Base-by-base conservation (phyloP, 2,113 vertebrate species). In the Edolisoma coerulescens region DNA sequence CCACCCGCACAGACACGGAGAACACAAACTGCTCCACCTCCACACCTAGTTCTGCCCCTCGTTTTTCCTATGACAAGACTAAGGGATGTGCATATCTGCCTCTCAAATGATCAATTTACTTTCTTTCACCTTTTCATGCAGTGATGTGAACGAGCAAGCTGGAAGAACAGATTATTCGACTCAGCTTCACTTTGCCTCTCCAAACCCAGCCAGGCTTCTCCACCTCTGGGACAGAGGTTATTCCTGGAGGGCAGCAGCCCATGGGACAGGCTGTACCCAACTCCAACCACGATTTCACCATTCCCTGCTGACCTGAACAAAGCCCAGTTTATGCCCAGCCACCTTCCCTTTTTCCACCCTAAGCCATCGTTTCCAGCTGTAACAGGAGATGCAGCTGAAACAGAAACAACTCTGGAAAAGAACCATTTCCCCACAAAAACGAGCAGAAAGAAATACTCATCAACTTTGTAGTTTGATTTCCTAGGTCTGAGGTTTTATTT, bases 61-160 rank as follows among this genome's bases (percentile, higher is more conserved):
- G 0, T 7, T 56, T 7, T 6, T 32, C 42, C 54, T 21, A 10
- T 1, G 6, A 49, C 30, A 53, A 42, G 22, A 35, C n/a, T 3
- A 35, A 49, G 17, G 6, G 12, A 49, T 13, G 37, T 9, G 26
- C 42, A 4, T 1, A 50, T 2, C 11, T 23, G 20, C 20, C 77
- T 30, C 6, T 0, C 14, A 77, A 77, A 57, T 5, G 2, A 41
- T 49, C 41, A 6, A 14, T 37, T 41, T n/a, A 18, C 8, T 54
- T 44, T 9, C 15, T 63, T 78, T 15, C n/a, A 22, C 10, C 0
- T 64, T 56, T 60, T 23, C 64, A 49, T 14, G 30, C 64, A 16
- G 8, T 6, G 33, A 42, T 3, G 16, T 7, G 23, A 69, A 49
- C 0, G 2, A 39, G 33, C 9, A 32, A 70, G 18, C 1, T 37